phyloP scores from a whole-genome alignment of 92 coral and sea anemone genomes.

The Meandrina meandrites region DNA sequence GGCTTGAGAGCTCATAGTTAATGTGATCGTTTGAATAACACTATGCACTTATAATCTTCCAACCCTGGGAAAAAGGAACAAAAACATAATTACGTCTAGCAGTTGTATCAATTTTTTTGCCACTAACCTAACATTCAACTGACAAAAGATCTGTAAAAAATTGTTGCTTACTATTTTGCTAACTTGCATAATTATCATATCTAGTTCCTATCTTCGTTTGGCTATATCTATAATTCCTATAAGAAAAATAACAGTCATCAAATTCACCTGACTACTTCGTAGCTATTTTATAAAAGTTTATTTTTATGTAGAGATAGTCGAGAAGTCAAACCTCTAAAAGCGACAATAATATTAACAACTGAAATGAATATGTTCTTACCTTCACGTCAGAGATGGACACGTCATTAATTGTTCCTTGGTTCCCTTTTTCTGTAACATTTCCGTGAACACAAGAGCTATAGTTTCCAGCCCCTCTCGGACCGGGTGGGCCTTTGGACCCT shows the following conservation, averaged over 20 bases:
- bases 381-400: background rate
- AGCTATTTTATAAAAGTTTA: too few relatives aligned
- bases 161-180: too few relatives aligned
- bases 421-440: too few relatives aligned
- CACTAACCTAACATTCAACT: too few relatives aligned
- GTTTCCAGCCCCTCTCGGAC: constrained; percentile 35
- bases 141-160: too few relatives aligned
- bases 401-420: background rate
- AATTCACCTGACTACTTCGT: too few relatives aligned
- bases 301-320: too few relatives aligned
- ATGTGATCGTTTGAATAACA: constrained; percentile 28
- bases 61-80: background rate
- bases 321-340: background rate
- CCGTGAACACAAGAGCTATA: constrained; percentile 22
- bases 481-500: constrained; percentile 15
- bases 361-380: background rate
- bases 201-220: too few relatives aligned
- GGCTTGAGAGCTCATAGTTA: background rate
- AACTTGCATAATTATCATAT: too few relatives aligned
- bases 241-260: too few relatives aligned
- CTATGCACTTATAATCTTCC: constrained; percentile 21
- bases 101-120: background rate
- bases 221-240: too few relatives aligned
- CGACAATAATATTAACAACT: background rate
- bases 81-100: background rate